A percentile compares a stretch with the other conserved stretches of the same genome.
Conservation (phyloP, 2,888 invertebrate genomes). For the Toxonevra muliebris region DNA sequence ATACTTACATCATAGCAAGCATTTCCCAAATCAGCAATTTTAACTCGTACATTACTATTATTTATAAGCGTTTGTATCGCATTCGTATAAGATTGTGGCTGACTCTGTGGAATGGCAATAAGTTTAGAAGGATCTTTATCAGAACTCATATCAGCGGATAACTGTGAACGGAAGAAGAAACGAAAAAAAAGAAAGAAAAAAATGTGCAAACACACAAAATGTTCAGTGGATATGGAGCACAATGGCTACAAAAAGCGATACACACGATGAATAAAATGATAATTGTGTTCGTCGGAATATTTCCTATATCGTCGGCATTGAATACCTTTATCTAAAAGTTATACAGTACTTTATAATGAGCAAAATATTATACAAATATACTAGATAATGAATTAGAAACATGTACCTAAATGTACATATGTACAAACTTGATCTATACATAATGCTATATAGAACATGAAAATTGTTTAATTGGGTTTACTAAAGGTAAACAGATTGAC, state of each 20-base stretch:
- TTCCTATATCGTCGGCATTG: no score
- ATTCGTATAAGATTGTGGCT: constrained; percentile 60
- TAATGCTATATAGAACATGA: no score
- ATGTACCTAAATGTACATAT: no score
- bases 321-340: no score
- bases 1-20: constrained; percentile 79
- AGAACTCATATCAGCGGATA: constrained; percentile 42
- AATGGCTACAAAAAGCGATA: background rate
- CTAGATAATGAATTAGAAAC: no score
- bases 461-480: no score
- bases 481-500: no score
- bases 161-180: constrained; percentile 39
- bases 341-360: no score
- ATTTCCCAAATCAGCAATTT: constrained; percentile 87
- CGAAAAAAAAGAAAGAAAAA: constrained; percentile 40
- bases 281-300: no score
- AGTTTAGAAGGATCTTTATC: constrained; percentile 47
- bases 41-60: constrained; percentile 72
- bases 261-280: background rate
- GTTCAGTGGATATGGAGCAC: constrained; percentile 27
- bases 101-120: constrained; percentile 58
- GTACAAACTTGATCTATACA: no score
- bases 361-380: no score
- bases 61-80: constrained; percentile 64
- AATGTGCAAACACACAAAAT: constrained; percentile 27